Evolutionary conservation across 64 coral and sea anemone genomes (phyloP).

Genomic region (Dendronephthya gigantea): DNA sequence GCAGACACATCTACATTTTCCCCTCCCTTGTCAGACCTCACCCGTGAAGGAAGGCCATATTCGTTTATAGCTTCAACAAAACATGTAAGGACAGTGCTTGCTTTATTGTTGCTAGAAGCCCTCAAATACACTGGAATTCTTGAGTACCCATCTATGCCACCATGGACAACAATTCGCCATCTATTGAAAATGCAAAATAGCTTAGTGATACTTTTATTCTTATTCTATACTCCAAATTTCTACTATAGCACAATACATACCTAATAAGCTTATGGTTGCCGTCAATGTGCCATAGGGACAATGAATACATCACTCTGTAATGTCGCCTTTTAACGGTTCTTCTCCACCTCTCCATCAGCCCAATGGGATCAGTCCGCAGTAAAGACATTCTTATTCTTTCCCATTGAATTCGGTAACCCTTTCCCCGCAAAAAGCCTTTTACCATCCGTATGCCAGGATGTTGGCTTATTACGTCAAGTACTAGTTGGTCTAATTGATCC

Average conservation of each 20-base stretch:
- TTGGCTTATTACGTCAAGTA: background rate
- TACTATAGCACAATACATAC: background rate
- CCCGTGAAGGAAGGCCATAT: conserved; percentile 29
- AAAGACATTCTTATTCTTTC: conserved; percentile 28
- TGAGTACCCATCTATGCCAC: conserved; percentile 9
- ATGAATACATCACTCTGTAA: background rate
- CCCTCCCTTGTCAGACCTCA: conserved; percentile 19
- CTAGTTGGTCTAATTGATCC: background rate
- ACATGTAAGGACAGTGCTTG: background rate
- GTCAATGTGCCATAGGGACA: background rate
- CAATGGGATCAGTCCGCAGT: conserved; percentile 32
- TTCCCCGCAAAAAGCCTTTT: conserved; percentile 20
- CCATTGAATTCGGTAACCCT: conserved; percentile 32
- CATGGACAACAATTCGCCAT: conserved; percentile 18
- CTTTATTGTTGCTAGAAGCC: conserved; percentile 20
- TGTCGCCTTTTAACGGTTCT: background rate
- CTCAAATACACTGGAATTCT: background rate
- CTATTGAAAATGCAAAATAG: conserved; percentile 4
- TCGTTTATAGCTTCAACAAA: conserved; percentile 11
- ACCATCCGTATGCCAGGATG: conserved; percentile 21
- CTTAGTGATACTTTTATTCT: too few species aligned
- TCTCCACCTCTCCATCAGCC: conserved; percentile 17
- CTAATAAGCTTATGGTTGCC: background rate
- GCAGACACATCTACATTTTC: conserved; percentile 31
- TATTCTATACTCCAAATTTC: too few species aligned